Evolutionary conservation across 2,113 vertebrate species (phyloP).

Genomic region (Hemiprocne comata): DNA sequence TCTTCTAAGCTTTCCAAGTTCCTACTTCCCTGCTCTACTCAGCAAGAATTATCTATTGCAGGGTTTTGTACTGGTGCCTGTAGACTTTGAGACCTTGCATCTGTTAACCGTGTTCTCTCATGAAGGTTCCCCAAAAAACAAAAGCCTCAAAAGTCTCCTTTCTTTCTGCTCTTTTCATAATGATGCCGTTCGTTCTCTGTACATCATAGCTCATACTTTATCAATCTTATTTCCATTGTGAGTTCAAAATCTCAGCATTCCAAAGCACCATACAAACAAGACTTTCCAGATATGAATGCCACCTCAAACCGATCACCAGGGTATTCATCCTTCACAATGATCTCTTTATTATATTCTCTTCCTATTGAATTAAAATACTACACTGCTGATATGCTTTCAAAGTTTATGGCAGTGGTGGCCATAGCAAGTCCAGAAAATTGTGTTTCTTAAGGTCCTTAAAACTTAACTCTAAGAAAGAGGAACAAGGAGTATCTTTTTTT

Average conservation of each 20-base stretch:
- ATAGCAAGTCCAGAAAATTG: not conserved
- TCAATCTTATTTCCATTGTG: constrained; percentile 39
- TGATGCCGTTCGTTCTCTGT: constrained; percentile 29
- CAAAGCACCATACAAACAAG: constrained; percentile 48
- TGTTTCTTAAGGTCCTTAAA: not conserved
- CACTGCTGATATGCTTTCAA: not conserved
- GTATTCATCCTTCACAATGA: constrained; percentile 46
- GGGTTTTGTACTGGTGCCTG: not conserved
- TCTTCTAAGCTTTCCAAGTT: not conserved
- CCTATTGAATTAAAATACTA: constrained; percentile 28
- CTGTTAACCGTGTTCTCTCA: constrained; percentile 43
- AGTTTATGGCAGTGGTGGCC: not conserved
- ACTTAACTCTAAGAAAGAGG: not conserved
- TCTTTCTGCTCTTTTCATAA: constrained; percentile 44
- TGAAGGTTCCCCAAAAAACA: constrained; percentile 54
- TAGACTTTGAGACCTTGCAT: constrained; percentile 24
- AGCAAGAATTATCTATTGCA: not conserved
- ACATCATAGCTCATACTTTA: constrained; percentile 24
- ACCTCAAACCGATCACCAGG: constrained; percentile 51
- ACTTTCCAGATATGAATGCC: constrained; percentile 40
- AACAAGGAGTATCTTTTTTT: not conserved
- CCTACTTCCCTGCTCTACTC: not conserved
- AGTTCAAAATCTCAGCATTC: constrained; percentile 42
- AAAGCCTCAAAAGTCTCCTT: constrained; percentile 43
- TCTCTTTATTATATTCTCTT: constrained; percentile 37